Conservation (phyloP, 35 echinoderm and acorn worm genomes). For the Lytechinus pictus region DNA sequence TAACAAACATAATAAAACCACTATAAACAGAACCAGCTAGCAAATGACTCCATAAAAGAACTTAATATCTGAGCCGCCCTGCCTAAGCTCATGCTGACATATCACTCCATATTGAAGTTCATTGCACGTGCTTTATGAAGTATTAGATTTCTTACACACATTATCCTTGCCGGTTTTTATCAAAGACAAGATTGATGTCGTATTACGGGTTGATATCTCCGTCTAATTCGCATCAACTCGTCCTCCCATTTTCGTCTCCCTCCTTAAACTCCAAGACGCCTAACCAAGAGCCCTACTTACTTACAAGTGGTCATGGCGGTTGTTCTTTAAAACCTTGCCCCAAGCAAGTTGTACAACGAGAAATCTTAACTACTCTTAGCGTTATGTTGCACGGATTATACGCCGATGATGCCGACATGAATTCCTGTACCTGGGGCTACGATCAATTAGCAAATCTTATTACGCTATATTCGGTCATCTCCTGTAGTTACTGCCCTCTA, state of each 20-base stretch:
- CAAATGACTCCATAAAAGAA: background rate
- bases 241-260: background rate
- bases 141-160: background rate
- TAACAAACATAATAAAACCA: too few relatives aligned
- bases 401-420: background rate
- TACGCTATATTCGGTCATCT: background rate
- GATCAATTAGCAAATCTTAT: slow-evolving; percentile 5
- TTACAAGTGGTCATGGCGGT: slow-evolving; percentile 7
- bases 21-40: background rate
- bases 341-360: background rate
- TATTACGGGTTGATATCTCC: background rate
- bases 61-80: background rate
- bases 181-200: slow-evolving; percentile 2
- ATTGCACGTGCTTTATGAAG: background rate
- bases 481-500: background rate
- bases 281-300: background rate
- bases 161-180: background rate
- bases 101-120: background rate
- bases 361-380: background rate
- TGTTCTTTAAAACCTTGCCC: background rate
- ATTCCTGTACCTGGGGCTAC: background rate
- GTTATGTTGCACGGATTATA: background rate
- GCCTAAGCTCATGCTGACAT: background rate
- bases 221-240: background rate
- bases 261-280: background rate